phyloP scores from a whole-genome alignment of 1,140 invertebrate species.

The Diplogasteroides magnus region DNA sequence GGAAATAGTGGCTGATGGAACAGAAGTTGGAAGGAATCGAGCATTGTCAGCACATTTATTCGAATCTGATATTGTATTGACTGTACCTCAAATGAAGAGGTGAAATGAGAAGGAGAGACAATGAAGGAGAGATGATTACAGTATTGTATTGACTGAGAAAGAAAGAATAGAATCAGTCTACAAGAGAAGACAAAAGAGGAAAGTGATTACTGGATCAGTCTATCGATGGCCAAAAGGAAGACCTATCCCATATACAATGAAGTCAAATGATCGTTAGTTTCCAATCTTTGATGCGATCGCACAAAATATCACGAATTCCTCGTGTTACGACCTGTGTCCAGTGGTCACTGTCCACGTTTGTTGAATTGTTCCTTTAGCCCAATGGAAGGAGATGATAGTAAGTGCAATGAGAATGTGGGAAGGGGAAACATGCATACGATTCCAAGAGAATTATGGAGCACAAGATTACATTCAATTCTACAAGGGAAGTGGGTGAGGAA shows the following conservation, averaged over 20 bases:
- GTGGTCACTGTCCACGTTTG: no score
- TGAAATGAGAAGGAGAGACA: background rate
- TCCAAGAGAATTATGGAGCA: conserved; percentile 26
- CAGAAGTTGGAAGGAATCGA: conserved; percentile 28
- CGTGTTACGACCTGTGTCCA: no score
- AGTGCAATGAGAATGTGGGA: conserved; percentile 29
- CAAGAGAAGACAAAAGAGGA: conserved; percentile 25
- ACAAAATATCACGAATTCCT: no score
- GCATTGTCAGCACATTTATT: conserved; percentile 26
- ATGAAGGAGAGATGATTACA: conserved; percentile 6
- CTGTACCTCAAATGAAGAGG: conserved; percentile 34
- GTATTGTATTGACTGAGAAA: conserved; percentile 23
- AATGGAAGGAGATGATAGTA: conserved; percentile 33
- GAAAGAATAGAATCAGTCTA: conserved; percentile 15
- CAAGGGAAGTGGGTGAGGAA: conserved; percentile 29
- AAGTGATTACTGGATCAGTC: conserved; percentile 31
- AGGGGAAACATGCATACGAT: conserved; percentile 35
- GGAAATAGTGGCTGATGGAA: conserved; percentile 18
- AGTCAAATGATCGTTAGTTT: conserved; percentile 30
- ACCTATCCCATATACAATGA: conserved; percentile 32
- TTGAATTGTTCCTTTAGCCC: no score
- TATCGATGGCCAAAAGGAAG: conserved; percentile 28
- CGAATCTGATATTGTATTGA: conserved; percentile 35
- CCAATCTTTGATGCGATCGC: conserved; percentile 4
- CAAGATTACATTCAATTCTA: conserved; percentile 34